Evolutionary conservation across 2,113 vertebrate species (phyloP).

Genomic region (Platysteira castanea): DNA sequence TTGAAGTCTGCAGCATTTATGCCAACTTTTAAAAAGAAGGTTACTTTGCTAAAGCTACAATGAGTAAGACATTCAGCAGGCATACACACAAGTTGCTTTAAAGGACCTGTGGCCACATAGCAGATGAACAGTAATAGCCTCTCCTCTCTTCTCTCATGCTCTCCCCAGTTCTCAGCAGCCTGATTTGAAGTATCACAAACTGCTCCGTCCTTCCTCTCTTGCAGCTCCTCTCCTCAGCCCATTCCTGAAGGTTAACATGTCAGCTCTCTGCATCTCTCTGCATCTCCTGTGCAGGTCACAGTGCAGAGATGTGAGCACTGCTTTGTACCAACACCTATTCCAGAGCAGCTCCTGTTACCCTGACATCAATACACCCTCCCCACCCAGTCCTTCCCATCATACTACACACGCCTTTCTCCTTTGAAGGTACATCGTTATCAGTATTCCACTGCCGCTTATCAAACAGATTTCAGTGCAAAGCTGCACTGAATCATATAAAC

Average conservation of each 20-base stretch:
- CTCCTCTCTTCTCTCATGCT: neutral
- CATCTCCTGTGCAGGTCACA: neutral
- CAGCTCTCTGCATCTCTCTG: neutral
- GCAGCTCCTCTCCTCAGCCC: neutral
- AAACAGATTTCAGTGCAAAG: neutral
- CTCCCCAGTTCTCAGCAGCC: neutral
- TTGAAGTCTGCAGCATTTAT: neutral
- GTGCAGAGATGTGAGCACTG: rapidly evolving
- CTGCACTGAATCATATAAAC: neutral
- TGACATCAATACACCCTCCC: neutral
- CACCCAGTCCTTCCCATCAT: too few species aligned
- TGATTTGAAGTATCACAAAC: neutral
- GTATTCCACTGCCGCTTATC: neutral
- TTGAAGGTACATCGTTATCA: neutral
- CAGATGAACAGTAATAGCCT: neutral
- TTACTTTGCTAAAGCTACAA: neutral
- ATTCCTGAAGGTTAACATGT: neutral
- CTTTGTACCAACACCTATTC: neutral
- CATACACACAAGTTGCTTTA: neutral
- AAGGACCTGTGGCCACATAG: neutral
- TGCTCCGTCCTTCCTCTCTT: neutral
- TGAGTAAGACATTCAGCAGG: neutral
- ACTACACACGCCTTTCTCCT: neutral
- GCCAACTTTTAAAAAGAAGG: neutral
- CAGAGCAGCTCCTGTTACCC: neutral